Percentiles rank a stretch among this genome's conserved stretches.
These are phyloP conservation scores for Callitettix versicolor DNA, from an alignment of 1,140 invertebrate species.

Conservation along the genomic window DNA sequence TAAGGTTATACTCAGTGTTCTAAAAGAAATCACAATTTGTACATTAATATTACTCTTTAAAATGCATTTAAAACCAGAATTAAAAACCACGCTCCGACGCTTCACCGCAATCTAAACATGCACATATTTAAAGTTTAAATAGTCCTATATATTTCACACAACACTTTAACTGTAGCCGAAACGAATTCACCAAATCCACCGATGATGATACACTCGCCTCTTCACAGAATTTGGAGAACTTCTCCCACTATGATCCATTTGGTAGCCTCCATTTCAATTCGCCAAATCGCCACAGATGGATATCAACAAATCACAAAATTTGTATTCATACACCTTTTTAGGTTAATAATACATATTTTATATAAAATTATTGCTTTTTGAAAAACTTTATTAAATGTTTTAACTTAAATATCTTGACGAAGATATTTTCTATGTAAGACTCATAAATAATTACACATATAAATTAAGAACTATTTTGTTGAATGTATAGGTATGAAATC, in stretches of 20 bases:
- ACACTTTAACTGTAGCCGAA: too few relatives aligned
- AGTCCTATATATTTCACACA: too few relatives aligned
- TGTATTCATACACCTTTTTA: too few relatives aligned
- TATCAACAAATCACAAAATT: constrained; percentile 2
- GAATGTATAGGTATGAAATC: too few relatives aligned
- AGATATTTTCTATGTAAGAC: too few relatives aligned
- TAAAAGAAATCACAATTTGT: background rate
- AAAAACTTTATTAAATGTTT: too few relatives aligned
- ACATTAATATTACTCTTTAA: background rate
- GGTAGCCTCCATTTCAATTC: background rate
- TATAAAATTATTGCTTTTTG: too few relatives aligned
- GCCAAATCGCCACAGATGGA: constrained; percentile 7
- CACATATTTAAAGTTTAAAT: background rate
- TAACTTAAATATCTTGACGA: too few relatives aligned
- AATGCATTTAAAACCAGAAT: background rate
- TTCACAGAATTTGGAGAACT: background rate
- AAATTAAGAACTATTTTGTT: too few relatives aligned
- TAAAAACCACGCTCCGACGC: background rate
- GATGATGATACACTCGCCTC: background rate
- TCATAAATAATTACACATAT: too few relatives aligned
- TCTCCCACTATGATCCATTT: background rate
- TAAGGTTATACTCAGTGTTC: constrained; percentile 1
- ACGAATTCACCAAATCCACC: too few relatives aligned
- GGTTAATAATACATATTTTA: too few relatives aligned
- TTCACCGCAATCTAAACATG: background rate